These are phyloP conservation scores for Nasonia vitripennis DNA, from an alignment of 1,140 invertebrate genomes.

Conservation along the genomic window DNA sequence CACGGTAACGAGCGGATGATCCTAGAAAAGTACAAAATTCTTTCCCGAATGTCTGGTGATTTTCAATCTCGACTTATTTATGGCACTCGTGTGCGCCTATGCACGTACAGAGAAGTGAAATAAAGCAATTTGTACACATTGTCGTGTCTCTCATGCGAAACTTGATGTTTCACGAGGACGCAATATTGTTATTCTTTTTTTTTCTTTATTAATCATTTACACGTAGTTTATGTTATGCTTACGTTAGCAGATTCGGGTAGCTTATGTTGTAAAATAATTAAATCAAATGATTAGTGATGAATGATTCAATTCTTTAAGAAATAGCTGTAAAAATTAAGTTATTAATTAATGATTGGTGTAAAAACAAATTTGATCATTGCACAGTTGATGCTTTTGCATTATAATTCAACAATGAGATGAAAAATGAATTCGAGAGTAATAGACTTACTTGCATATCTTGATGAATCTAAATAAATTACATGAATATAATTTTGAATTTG, in stretches of 20 bases:
- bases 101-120: conserved; percentile 25
- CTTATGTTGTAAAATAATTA: conserved; percentile 37
- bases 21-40: conserved; percentile 68
- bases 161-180: not conserved
- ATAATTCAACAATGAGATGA: conserved; percentile 29
- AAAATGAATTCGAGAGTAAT: conserved; percentile 19
- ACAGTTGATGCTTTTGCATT: conserved; percentile 30
- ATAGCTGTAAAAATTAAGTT: conserved; percentile 26
- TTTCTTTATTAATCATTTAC: conserved; percentile 32
- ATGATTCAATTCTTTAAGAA: conserved; percentile 31
- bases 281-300: conserved; percentile 19
- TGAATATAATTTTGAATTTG: conserved; percentile 18
- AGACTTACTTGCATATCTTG: not conserved
- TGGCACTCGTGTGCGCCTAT: not conserved
- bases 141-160: conserved; percentile 15
- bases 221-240: conserved; percentile 6
- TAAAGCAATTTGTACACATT: conserved; percentile 24
- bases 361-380: conserved; percentile 20
- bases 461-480: not conserved
- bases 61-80: conserved; percentile 35
- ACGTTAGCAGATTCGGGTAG: conserved; percentile 26
- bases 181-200: conserved; percentile 35
- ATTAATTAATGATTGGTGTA: conserved; percentile 29
- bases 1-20: conserved; percentile 59
- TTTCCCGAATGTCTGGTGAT: conserved; percentile 56